A percentile compares a stretch with the other conserved stretches of the same genome.
These are phyloP conservation scores for Gonioctena quinquepunctata DNA, from an alignment of 1,140 invertebrate species.

Conservation along the genomic window DNA sequence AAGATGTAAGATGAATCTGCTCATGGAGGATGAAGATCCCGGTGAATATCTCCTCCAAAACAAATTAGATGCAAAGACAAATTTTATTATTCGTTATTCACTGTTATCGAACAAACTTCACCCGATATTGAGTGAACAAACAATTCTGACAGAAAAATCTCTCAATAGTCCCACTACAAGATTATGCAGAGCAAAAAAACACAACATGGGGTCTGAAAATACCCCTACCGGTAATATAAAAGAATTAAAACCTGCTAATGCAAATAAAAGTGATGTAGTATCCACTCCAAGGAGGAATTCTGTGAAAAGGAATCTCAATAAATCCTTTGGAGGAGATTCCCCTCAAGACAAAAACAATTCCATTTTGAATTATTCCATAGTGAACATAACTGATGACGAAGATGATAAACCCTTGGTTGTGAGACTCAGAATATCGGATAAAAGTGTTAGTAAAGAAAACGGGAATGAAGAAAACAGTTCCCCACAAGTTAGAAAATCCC, in stretches of 20 bases:
- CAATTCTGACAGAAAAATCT: not conserved
- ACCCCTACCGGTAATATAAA: not conserved
- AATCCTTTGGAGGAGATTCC: not conserved
- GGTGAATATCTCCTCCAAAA: not conserved
- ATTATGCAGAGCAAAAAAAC: not conserved
- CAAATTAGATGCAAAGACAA: not conserved
- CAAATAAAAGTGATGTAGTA: not conserved
- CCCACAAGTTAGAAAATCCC: not conserved
- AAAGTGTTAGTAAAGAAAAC: constrained; percentile 9
- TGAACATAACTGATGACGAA: constrained; percentile 22
- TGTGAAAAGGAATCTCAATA: constrained; percentile 10
- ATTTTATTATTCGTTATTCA: not conserved
- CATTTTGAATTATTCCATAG: constrained; percentile 28
- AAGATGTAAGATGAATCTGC: not conserved
- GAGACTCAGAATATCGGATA: constrained; percentile 21
- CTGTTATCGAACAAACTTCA: not conserved
- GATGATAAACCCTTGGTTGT: constrained; percentile 18
- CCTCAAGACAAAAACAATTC: not conserved
- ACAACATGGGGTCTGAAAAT: not conserved
- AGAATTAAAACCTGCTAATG: not conserved
- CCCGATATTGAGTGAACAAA: not conserved
- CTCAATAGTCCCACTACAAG: not conserved
- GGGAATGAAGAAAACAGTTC: not conserved
- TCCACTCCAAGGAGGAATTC: not conserved
- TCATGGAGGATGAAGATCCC: not conserved